Evolutionary conservation across 2,113 vertebrate genomes (phyloP).

Genomic region (Hystrix brachyura): DNA sequence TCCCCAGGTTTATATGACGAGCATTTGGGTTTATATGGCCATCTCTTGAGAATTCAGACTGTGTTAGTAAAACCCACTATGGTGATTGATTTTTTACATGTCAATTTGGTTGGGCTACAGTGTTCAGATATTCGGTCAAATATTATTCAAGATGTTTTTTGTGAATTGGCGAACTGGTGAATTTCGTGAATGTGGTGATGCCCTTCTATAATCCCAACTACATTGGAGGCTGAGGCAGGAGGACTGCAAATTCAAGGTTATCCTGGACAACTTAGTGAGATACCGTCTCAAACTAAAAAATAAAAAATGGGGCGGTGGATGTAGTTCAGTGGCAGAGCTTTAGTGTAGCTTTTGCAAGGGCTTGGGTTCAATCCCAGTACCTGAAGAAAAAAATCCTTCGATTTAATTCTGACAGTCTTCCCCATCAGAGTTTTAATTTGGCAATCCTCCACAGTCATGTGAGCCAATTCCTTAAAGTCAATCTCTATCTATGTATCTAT

Average conservation of each 20-base stretch:
- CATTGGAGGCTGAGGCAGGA: too few species aligned
- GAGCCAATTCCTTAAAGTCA: conserved; percentile 16
- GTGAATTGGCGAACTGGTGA: not conserved
- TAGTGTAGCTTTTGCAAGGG: too few species aligned
- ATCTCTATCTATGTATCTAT: not conserved
- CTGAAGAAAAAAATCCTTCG: too few species aligned
- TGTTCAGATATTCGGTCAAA: not conserved
- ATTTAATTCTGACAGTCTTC: not conserved
- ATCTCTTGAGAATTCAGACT: not conserved
- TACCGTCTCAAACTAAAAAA: too few species aligned
- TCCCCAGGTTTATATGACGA: not conserved
- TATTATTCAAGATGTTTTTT: not conserved
- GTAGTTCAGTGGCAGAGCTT: too few species aligned
- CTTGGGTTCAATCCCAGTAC: too few species aligned
- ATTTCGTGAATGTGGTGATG: too few species aligned
- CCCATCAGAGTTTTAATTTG: not conserved
- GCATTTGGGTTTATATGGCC: not conserved
- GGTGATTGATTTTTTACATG: conserved; percentile 6
- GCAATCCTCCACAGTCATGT: not conserved
- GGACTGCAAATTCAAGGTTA: too few species aligned
- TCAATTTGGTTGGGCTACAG: not conserved
- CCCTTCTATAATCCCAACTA: too few species aligned
- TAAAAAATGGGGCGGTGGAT: too few species aligned
- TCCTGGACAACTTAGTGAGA: too few species aligned
- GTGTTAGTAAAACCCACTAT: not conserved